Evolutionary conservation across 2,113 vertebrate species (phyloP), one percentile per base, ranked within the genome.

Genomic region (Oreochromis niloticus): DNA sequence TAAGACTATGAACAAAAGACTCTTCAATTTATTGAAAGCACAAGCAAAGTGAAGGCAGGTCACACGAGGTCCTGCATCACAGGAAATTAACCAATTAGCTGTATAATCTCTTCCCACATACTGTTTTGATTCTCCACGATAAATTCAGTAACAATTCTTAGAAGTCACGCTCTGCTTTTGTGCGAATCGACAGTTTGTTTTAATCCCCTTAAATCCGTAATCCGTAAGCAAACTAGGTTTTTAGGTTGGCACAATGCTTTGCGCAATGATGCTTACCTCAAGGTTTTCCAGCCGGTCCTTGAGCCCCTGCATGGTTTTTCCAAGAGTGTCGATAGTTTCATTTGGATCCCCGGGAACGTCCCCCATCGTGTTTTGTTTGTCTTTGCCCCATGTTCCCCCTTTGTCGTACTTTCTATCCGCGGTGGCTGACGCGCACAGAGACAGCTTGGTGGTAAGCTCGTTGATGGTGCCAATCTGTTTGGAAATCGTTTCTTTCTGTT

Each of bases 241-340:
- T 92, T 92, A 92, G 88, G 91, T 86, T 80, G 84, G 84, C 83
- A 71, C 86, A 55, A 48, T 2, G 4, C 27, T 55, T 75, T 86
- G 52, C 39, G 83, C 66, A 88, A 8, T 12, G 12, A 46, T 56
- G 32, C 84, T 92, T 89, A 99, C 99, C 98, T 99, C 98, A 82
- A 99, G 95, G 91, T 96, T 98, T 88, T 98, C 98, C 96, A 99
- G 94, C 2, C 98, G 96, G 94, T 98, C 98, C 92, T 99, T 99
- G 43, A 99, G 97, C 54, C 96, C 96, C 93, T 99, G 97, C 97
- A 99, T 98, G 80, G 98, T 99, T 94, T 98, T 98, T 75, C 98
- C 97, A 57, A 99, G 97, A 90, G 97, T 97, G 48, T 99, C 98
- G 75, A 99, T 97, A 30, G 97, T 96, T 90, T 97, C 98, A 17